A percentile compares a stretch with the other conserved stretches of the same genome.
These are phyloP conservation scores for Calyptommatus sinebrachiatus DNA, from an alignment of 2,113 vertebrate genomes.

Conservation along the genomic window DNA sequence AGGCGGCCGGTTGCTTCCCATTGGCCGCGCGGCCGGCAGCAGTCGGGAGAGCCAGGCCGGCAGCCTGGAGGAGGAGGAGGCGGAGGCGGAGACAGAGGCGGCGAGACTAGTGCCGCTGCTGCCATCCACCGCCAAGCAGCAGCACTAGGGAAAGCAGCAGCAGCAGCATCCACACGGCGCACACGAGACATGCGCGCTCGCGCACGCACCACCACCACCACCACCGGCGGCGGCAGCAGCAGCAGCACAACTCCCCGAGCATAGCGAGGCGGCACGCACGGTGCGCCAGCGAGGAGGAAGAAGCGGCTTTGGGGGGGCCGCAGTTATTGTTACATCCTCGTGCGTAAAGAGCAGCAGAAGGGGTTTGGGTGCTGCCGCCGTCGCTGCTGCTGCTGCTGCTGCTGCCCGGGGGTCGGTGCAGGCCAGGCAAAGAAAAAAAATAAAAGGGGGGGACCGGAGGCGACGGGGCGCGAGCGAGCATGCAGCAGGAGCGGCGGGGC, in stretches of 20 bases:
- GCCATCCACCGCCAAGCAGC: not conserved
- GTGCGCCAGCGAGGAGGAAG: slow-evolving; percentile 30
- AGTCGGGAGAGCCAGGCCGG: slow-evolving; percentile 25
- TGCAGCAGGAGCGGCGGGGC: slow-evolving; percentile 29
- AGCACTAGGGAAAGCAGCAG: not conserved
- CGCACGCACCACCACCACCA: slow-evolving; percentile 8
- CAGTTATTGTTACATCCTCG: slow-evolving; percentile 61
- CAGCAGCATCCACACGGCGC: slow-evolving; percentile 17
- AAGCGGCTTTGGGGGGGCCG: slow-evolving; percentile 40
- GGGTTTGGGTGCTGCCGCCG: slow-evolving; percentile 25
- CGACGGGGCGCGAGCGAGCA: slow-evolving; percentile 20
- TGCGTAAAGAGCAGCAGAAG: slow-evolving; percentile 42
- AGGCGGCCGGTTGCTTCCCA: slow-evolving; percentile 55
- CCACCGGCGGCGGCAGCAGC: too few species aligned
- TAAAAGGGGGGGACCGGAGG: not conserved
- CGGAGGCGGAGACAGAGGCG: slow-evolving; percentile 42
- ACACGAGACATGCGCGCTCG: not conserved
- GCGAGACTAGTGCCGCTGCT: not conserved
- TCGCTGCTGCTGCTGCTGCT: slow-evolving; percentile 14
- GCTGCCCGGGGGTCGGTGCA: slow-evolving; percentile 41
- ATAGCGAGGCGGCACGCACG: not conserved
- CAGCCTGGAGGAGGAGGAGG: slow-evolving; percentile 33
- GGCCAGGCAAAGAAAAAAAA: slow-evolving; percentile 53
- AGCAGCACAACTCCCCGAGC: not conserved
- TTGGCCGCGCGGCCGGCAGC: slow-evolving; percentile 64